Evolutionary conservation across 2,113 vertebrate genomes (phyloP).

Genomic region (Chunga burmeisteri): DNA sequence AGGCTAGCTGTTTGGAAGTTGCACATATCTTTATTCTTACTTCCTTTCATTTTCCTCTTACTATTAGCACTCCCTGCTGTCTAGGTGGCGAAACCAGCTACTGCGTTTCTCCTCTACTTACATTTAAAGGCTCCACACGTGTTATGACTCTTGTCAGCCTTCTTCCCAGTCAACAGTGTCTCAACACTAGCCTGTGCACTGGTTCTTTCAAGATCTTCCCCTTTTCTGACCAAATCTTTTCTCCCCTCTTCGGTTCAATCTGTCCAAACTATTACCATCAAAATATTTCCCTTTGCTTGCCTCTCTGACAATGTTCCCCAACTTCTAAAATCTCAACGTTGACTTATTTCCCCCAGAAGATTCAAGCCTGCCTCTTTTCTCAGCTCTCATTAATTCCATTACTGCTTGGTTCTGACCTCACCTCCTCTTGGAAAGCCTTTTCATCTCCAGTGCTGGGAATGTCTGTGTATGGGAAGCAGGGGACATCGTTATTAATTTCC

Average conservation of each 20-base stretch:
- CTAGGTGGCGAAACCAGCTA: background rate
- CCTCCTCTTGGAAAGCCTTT: background rate
- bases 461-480: background rate
- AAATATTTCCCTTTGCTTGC: background rate
- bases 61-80: conserved; percentile 3
- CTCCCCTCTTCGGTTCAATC: background rate
- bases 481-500: background rate
- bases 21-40: background rate
- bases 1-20: background rate
- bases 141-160: background rate
- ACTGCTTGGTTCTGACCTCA: background rate
- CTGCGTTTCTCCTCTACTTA: background rate
- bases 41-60: background rate
- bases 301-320: background rate
- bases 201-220: background rate
- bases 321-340: background rate
- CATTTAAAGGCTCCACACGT: background rate
- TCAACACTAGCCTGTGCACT: background rate
- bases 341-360: background rate
- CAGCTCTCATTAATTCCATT: background rate
- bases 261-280: background rate
- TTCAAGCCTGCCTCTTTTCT: background rate
- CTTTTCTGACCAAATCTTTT: background rate
- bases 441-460: background rate
- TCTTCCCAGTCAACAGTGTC: background rate